These are phyloP conservation scores for Synanthedon vespiformis DNA, from an alignment of 2,888 invertebrate genomes.

Conservation along the genomic window DNA sequence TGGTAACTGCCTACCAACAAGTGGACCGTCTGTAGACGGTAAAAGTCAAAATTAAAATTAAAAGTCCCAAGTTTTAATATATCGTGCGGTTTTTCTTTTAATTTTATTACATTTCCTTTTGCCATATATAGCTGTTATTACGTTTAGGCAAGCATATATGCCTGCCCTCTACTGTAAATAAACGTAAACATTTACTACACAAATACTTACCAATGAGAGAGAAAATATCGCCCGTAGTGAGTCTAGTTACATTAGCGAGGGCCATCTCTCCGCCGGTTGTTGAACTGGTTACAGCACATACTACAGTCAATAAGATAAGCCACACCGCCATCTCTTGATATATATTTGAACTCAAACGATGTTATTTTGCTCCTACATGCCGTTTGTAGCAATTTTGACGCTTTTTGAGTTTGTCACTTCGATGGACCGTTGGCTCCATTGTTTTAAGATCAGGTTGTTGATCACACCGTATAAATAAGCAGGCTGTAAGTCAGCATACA, in stretches of 20 bases:
- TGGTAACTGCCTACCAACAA: too few relatives aligned
- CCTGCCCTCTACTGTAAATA: too few relatives aligned
- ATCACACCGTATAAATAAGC: too few relatives aligned
- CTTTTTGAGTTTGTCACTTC: background rate
- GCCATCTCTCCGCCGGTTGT: constrained; percentile 40
- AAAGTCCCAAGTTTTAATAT: too few relatives aligned
- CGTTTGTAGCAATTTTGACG: constrained; percentile 20
- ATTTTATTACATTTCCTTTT: too few relatives aligned
- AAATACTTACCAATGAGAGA: constrained; percentile 56
- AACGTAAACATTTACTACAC: background rate
- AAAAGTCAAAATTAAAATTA: too few relatives aligned
- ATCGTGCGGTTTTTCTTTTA: too few relatives aligned
- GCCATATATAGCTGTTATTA: too few relatives aligned
- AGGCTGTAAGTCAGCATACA: too few relatives aligned
- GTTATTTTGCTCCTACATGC: constrained; percentile 15
- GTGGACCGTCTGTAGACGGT: too few relatives aligned
- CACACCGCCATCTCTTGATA: constrained; percentile 39
- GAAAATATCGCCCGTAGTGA: constrained; percentile 73
- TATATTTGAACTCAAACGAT: constrained; percentile 7
- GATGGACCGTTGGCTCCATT: background rate
- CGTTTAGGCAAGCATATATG: too few relatives aligned
- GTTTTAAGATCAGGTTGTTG: too few relatives aligned
- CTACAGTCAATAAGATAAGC: constrained; percentile 22
- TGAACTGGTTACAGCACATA: constrained; percentile 18
- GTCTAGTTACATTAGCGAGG: constrained; percentile 67